phyloP scores from a whole-genome alignment of 2,797 vertebrate genomes.

The Darevskia nairensis region DNA sequence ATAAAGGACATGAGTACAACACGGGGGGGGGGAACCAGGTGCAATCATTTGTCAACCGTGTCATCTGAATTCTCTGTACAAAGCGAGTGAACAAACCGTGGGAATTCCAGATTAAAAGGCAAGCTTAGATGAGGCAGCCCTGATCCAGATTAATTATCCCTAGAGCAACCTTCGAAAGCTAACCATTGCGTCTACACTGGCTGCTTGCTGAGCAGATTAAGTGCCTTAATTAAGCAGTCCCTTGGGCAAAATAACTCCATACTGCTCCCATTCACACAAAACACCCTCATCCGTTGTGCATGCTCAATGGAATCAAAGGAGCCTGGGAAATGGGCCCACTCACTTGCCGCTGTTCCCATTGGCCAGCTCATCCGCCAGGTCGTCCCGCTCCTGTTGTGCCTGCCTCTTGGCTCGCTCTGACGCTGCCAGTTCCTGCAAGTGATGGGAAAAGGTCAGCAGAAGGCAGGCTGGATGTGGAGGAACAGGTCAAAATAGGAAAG shows the following conservation, averaged over 20 bases:
- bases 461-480: not conserved
- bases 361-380: slow-evolving; percentile 89
- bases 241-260: no score
- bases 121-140: not conserved
- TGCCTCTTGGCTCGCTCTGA: slow-evolving; percentile 88
- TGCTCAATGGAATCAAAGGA: not conserved
- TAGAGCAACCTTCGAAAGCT: not conserved
- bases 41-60: not conserved
- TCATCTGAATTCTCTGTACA: not conserved
- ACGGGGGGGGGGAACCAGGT: no score
- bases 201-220: not conserved
- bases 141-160: no score
- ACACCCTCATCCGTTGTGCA: no score
- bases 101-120: not conserved
- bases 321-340: slow-evolving; percentile 54
- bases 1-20: not conserved
- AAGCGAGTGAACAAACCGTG: not conserved
- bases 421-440: slow-evolving; percentile 84
- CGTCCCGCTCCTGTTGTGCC: slow-evolving; percentile 91
- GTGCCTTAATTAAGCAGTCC: no score
- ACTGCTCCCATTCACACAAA: no score
- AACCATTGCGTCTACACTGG: not conserved
- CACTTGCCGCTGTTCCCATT: slow-evolving; percentile 88
- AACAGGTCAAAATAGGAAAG: not conserved
- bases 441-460: not conserved